phyloP scores from a whole-genome alignment of 53 echinoderm and acorn worm genomes.

The Hippasteria phrygiana region DNA sequence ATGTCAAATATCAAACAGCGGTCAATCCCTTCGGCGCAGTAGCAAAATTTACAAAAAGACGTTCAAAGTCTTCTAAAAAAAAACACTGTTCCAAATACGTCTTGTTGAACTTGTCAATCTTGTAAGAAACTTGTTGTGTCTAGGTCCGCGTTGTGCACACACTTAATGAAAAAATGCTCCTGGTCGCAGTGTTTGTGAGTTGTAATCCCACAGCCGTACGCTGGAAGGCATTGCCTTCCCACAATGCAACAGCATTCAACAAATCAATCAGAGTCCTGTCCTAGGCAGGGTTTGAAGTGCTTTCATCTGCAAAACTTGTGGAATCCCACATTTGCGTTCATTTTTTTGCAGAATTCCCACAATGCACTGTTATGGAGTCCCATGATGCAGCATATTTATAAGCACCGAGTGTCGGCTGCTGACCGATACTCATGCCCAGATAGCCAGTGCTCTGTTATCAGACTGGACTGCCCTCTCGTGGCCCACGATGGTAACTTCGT shows the following conservation, averaged over 20 bases:
- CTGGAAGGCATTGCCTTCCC: conserved; percentile 20
- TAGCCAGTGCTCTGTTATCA: too few species aligned
- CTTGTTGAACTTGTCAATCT: not conserved
- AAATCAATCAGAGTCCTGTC: not conserved
- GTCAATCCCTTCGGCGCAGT: not conserved
- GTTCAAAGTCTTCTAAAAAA: conserved; percentile 11
- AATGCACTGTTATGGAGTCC: conserved; percentile 31
- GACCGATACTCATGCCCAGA: conserved; percentile 2
- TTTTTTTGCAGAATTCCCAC: not conserved
- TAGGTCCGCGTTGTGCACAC: conserved; percentile 34
- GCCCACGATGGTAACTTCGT: conserved; percentile 7
- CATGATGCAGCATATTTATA: conserved; percentile 44
- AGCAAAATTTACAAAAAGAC: conserved; percentile 20
- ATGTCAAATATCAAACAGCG: not conserved
- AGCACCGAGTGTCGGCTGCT: not conserved
- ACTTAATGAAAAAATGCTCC: conserved; percentile 15
- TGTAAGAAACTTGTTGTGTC: not conserved
- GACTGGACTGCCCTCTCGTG: conserved; percentile 35
- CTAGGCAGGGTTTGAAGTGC: not conserved
- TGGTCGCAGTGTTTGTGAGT: not conserved
- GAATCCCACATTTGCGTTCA: not conserved
- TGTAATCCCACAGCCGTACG: not conserved
- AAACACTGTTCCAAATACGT: conserved; percentile 2
- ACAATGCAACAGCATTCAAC: conserved; percentile 19
- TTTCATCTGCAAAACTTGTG: conserved; percentile 5